These are phyloP conservation scores for Passer montanus DNA, from an alignment of 2,113 vertebrate species.

Conservation along the genomic window DNA sequence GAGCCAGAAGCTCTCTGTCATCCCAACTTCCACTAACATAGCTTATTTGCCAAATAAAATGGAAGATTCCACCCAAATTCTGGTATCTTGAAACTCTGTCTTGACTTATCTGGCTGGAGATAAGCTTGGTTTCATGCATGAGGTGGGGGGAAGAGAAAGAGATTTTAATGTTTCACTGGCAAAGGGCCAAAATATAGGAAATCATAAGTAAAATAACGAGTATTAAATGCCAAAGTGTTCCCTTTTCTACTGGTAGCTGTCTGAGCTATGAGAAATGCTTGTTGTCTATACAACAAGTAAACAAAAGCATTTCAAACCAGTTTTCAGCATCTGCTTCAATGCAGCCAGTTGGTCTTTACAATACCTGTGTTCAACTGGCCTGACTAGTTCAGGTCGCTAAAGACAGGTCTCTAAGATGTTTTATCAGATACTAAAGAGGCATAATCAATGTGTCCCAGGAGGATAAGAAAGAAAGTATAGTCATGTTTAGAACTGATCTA, in stretches of 20 bases:
- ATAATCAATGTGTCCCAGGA: neutral
- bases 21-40: neutral
- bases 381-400: neutral
- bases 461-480: neutral
- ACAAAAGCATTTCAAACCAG: neutral
- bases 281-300: neutral
- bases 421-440: neutral
- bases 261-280: neutral
- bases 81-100: neutral
- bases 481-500: neutral
- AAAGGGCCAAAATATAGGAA: neutral
- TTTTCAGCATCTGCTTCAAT: neutral
- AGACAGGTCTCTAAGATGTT: neutral
- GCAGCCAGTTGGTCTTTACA: neutral
- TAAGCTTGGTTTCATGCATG: neutral
- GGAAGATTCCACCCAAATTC: neutral
- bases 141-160: neutral
- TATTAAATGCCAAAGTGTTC: neutral
- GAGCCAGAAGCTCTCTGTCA: neutral
- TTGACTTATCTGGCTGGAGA: neutral
- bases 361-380: neutral
- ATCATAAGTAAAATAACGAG: neutral
- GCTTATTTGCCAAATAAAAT: neutral
- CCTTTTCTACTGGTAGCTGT: neutral
- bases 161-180: neutral